Percentiles rank a stretch among this genome's conserved stretches.
phyloP scores from a whole-genome alignment of 2,888 invertebrate species.

The Linnaemya vulpina region DNA sequence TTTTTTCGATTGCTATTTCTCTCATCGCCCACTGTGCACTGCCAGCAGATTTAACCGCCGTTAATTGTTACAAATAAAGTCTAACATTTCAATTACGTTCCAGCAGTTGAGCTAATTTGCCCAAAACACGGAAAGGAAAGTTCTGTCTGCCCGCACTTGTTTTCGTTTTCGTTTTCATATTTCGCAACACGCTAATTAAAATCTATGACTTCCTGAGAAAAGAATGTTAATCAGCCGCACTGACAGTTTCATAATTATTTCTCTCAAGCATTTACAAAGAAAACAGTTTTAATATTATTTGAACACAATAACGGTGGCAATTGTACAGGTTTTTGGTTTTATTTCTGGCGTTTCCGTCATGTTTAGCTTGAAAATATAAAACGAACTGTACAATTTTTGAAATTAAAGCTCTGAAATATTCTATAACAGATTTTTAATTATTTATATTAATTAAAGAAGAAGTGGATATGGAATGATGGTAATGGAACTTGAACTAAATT shows the following conservation, averaged over 20 bases:
- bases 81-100: conserved; percentile 13
- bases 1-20: not conserved
- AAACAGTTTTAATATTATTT: not conserved
- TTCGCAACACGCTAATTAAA: conserved; percentile 40
- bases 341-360: not conserved
- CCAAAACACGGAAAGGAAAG: conserved; percentile 35
- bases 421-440: not conserved
- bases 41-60: not conserved
- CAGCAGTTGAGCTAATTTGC: conserved; percentile 8
- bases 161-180: conserved; percentile 1
- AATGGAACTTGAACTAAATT: too few species aligned
- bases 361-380: too few species aligned
- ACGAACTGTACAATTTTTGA: too few species aligned
- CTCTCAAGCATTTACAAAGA: not conserved
- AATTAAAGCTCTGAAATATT: not conserved
- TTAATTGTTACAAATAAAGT: not conserved
- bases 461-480: too few species aligned
- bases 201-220: conserved; percentile 33
- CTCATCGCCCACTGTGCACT: not conserved
- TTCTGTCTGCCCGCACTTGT: conserved; percentile 1
- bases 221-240: not conserved
- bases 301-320: not conserved
- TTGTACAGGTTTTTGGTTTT: not conserved
- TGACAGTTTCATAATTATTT: conserved; percentile 17
- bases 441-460: too few species aligned